Conservation (phyloP, 2,797 vertebrate genomes). For the Sebastes taczanowskii region DNA sequence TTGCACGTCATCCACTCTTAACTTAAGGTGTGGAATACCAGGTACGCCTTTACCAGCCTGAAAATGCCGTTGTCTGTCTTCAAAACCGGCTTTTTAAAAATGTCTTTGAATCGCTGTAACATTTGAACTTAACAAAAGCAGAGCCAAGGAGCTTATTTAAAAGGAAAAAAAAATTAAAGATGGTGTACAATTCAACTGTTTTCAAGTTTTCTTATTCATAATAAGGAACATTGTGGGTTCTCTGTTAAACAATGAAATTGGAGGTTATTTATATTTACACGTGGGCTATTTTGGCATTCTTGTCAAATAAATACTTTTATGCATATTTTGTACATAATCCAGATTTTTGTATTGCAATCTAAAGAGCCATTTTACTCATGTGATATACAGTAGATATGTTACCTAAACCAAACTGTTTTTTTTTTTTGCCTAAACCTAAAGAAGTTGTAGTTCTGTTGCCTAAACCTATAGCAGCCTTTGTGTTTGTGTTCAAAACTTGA, state of each 20-base stretch:
- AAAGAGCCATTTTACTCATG: neutral
- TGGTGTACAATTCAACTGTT: neutral
- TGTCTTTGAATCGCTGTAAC: neutral
- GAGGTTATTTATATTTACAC: neutral
- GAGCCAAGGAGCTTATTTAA: neutral
- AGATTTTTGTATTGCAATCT: neutral
- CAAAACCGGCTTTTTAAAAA: neutral
- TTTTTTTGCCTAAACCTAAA: too few species aligned
- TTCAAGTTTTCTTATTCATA: neutral
- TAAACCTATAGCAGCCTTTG: too few species aligned
- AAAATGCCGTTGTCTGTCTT: neutral
- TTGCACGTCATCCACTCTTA: neutral
- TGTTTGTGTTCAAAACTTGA: too few species aligned
- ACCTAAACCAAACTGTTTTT: too few species aligned
- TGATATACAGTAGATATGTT: neutral
- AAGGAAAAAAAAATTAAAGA: neutral
- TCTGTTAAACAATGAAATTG: neutral
- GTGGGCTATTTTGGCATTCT: neutral
- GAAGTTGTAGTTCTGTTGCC: too few species aligned
- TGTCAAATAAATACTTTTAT: slow-evolving; percentile 3
- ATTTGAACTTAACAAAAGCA: neutral
- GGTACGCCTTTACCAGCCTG: too few species aligned
- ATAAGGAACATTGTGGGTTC: neutral
- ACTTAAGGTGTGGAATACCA: neutral
- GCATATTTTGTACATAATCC: neutral